These are phyloP conservation scores for Hydrolagus affinis DNA, from an alignment of 2,113 vertebrate species.

Conservation along the genomic window DNA sequence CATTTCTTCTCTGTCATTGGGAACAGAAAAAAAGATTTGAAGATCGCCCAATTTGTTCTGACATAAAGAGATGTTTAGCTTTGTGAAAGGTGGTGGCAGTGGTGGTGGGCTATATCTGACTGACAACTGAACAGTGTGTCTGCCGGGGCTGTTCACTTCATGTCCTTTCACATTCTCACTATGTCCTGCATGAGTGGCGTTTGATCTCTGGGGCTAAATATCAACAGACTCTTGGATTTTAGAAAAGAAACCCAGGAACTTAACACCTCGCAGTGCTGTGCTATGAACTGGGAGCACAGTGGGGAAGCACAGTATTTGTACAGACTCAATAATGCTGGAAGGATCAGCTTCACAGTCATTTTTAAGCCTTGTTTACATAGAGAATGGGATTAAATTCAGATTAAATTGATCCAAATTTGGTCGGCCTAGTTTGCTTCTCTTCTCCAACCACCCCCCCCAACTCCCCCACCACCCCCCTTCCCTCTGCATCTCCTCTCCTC, in stretches of 20 bases:
- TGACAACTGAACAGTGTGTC: constrained; percentile 56
- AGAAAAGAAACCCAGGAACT: constrained; percentile 41
- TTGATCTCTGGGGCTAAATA: constrained; percentile 65
- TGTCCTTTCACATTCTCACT: constrained; percentile 52
- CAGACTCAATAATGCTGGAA: neutral
- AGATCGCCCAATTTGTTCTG: constrained; percentile 64
- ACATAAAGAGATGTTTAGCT: constrained; percentile 65
- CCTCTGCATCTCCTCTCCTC: too few species aligned
- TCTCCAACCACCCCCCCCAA: neutral
- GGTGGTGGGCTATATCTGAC: constrained; percentile 43
- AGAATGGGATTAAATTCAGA: neutral
- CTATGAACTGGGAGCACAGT: neutral
- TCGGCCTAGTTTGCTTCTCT: neutral
- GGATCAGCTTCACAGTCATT: neutral
- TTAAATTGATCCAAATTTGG: constrained; percentile 11
- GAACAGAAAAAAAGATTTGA: constrained; percentile 66
- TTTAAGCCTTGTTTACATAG: neutral
- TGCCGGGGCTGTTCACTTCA: constrained; percentile 54
- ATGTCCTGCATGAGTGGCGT: constrained; percentile 58
- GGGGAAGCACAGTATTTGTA: neutral
- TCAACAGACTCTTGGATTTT: constrained; percentile 60
- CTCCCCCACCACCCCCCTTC: too few species aligned
- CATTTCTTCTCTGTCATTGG: constrained; percentile 45
- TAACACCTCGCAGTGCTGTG: constrained; percentile 53
- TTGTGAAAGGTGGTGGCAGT: constrained; percentile 60